Evolutionary conservation across 2,888 invertebrate species (phyloP).

Genomic region (Amorpha juglandis): DNA sequence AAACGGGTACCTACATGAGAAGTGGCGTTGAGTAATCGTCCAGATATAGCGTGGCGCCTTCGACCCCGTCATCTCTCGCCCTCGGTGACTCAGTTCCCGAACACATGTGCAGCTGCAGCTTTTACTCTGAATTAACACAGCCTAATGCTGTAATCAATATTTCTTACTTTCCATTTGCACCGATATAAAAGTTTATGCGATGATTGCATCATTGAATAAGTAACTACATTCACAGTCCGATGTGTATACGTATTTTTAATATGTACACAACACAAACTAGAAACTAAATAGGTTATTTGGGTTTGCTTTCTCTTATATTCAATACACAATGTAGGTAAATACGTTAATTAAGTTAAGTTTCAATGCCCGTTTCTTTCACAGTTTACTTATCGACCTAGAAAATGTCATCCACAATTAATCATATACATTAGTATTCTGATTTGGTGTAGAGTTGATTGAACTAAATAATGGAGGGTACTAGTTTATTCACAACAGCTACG

Average conservation of each 20-base stretch:
- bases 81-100: slow-evolving; percentile 59
- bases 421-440: slow-evolving; percentile 17
- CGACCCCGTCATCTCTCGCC: slow-evolving; percentile 52
- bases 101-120: slow-evolving; percentile 56
- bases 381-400: too few relatives aligned
- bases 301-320: too few relatives aligned
- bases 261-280: neutral
- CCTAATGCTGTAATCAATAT: slow-evolving; percentile 15
- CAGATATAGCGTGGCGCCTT: slow-evolving; percentile 64
- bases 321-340: too few relatives aligned
- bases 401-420: neutral
- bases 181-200: slow-evolving; percentile 6
- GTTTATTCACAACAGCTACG: slow-evolving; percentile 11
- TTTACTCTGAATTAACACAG: slow-evolving; percentile 29
- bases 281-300: too few relatives aligned
- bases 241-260: neutral
- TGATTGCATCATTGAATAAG: neutral
- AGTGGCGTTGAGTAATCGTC: slow-evolving; percentile 68
- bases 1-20: slow-evolving; percentile 36
- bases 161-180: slow-evolving; percentile 19
- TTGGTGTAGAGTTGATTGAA: slow-evolving; percentile 8
- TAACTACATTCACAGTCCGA: neutral
- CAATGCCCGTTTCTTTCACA: too few relatives aligned
- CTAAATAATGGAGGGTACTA: slow-evolving; percentile 30
- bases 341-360: too few relatives aligned